phyloP scores from a whole-genome alignment of 2,113 vertebrate species.

The Anoura caudifer region DNA sequence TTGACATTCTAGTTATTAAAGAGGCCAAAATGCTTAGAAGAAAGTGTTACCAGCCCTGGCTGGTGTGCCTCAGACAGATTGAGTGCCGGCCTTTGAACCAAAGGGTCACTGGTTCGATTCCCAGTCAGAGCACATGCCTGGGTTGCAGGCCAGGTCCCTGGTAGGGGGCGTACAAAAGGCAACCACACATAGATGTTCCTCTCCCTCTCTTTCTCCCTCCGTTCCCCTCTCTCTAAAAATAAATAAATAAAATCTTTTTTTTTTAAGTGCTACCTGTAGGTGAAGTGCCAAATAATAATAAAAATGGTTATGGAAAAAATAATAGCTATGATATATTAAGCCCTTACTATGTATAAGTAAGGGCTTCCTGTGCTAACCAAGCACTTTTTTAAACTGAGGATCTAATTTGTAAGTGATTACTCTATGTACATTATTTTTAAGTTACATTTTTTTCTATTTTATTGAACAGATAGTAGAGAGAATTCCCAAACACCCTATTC shows the following conservation, averaged over 20 bases:
- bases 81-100: too few relatives aligned
- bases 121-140: too few relatives aligned
- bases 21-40: background rate
- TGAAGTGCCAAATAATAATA: background rate
- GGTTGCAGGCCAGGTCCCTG: too few relatives aligned
- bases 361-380: background rate
- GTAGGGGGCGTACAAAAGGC: too few relatives aligned
- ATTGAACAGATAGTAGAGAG: background rate
- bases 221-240: too few relatives aligned
- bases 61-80: too few relatives aligned
- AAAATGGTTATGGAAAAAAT: background rate
- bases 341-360: background rate
- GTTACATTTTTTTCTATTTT: background rate
- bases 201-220: too few relatives aligned
- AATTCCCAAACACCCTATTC: background rate
- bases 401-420: background rate
- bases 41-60: background rate
- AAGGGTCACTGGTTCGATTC: too few relatives aligned
- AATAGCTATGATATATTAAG: background rate
- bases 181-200: too few relatives aligned
- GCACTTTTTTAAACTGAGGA: background rate
- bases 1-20: slow-evolving; percentile 3
- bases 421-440: background rate
- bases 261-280: background rate
- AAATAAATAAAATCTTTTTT: background rate